A percentile compares a stretch with the other conserved stretches of the same genome.
These are phyloP conservation scores for Hydriomena furcata DNA, from an alignment of 2,888 invertebrate species.

Conservation along the genomic window DNA sequence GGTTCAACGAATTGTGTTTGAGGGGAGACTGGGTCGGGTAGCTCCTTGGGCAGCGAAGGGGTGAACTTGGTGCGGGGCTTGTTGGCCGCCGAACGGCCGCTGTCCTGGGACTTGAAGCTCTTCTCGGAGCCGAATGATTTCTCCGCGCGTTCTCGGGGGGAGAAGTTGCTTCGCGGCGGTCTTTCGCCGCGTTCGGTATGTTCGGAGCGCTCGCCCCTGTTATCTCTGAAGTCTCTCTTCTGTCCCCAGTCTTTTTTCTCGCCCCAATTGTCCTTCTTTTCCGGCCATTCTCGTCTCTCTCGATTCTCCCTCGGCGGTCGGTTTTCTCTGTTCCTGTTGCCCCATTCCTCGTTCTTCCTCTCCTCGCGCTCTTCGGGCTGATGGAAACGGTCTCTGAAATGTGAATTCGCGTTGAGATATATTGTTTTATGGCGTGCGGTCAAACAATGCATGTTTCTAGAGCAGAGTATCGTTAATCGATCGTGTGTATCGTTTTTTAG, in stretches of 20 bases:
- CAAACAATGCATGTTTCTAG: constrained; percentile 9
- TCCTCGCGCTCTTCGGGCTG: constrained; percentile 58
- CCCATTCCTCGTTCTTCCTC: constrained; percentile 52
- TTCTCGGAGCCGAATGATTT: constrained; percentile 60
- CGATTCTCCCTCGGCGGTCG: constrained; percentile 32
- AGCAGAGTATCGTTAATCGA: constrained; percentile 4
- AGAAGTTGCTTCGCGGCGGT: constrained; percentile 58
- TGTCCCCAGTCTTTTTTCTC: constrained; percentile 42
- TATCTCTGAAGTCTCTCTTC: constrained; percentile 43
- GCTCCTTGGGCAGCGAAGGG: constrained; percentile 59
- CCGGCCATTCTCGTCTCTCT: constrained; percentile 35
- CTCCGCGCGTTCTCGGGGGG: constrained; percentile 65
- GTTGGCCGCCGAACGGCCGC: constrained; percentile 58
- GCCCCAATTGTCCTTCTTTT: constrained; percentile 48
- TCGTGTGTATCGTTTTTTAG: constrained; percentile 11
- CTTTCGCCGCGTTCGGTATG: constrained; percentile 42
- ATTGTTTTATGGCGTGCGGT: background rate
- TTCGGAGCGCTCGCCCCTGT: constrained; percentile 40
- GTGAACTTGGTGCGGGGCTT: constrained; percentile 62
- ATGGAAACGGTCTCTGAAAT: constrained; percentile 49
- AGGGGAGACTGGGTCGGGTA: constrained; percentile 72
- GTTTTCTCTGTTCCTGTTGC: constrained; percentile 40
- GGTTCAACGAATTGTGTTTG: constrained; percentile 75
- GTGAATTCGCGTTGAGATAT: background rate
- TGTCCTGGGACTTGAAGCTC: constrained; percentile 58